phyloP scores from a whole-genome alignment of 2,888 invertebrate genomes.

The Conchocele bisecta region DNA sequence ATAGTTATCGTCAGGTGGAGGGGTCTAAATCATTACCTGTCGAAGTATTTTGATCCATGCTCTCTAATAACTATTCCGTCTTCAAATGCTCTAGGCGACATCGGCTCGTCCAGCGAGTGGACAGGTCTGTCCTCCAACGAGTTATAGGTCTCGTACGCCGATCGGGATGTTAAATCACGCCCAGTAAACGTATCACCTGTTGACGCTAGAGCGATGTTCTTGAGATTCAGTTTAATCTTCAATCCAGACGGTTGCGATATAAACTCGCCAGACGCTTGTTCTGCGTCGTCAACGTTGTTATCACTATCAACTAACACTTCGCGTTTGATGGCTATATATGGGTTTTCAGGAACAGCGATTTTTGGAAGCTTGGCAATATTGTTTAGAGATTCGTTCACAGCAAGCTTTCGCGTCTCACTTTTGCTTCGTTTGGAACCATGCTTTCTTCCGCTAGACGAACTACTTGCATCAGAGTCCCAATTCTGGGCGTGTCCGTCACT shows the following conservation, averaged over 20 bases:
- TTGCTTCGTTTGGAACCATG: neutral
- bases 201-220: constrained; percentile 10
- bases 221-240: constrained; percentile 53
- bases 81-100: too few species aligned
- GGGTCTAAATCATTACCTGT: too few species aligned
- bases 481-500: constrained; percentile 8
- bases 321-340: neutral
- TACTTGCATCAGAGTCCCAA: neutral
- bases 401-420: constrained; percentile 18
- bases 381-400: constrained; percentile 53
- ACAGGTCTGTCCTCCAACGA: too few species aligned
- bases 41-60: constrained; percentile 50
- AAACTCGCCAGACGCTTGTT: constrained; percentile 21
- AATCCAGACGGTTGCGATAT: constrained; percentile 49
- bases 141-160: too few species aligned
- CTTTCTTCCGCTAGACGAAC: neutral
- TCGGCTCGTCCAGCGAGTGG: too few species aligned
- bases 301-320: constrained; percentile 4
- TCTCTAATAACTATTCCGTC: too few species aligned
- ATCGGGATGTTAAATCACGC: too few species aligned
- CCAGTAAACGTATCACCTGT: constrained; percentile 21
- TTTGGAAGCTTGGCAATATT: constrained; percentile 36
- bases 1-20: too few species aligned
- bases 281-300: neutral
- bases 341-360: constrained; percentile 7